A percentile compares a stretch with the other conserved stretches of the same genome.
phyloP scores from a whole-genome alignment of 2,888 invertebrate species.

The Julus scanicus region DNA sequence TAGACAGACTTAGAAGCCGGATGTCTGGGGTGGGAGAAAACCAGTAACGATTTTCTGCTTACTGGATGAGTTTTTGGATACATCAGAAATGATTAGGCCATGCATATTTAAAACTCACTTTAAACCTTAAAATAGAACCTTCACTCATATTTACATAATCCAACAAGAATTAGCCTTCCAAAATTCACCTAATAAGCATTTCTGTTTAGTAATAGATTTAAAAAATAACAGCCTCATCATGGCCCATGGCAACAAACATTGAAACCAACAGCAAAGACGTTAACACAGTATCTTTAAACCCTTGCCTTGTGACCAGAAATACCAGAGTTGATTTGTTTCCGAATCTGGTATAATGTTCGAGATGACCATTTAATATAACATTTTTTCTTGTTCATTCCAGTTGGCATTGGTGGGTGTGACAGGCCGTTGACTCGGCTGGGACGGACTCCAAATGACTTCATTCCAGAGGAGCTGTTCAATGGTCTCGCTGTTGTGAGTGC shows the following conservation, averaged over 20 bases:
- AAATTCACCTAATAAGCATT: too few relatives aligned
- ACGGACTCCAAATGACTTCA: background rate
- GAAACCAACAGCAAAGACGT: too few relatives aligned
- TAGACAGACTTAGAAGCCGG: background rate
- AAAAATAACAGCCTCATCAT: too few relatives aligned
- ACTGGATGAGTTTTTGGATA: background rate
- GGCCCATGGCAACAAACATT: too few relatives aligned
- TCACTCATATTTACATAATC: too few relatives aligned
- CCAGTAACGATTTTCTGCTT: background rate
- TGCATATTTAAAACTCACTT: background rate
- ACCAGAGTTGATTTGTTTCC: too few relatives aligned
- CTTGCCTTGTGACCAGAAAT: too few relatives aligned
- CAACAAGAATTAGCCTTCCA: too few relatives aligned
- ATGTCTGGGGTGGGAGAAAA: background rate
- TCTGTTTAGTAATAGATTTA: too few relatives aligned
- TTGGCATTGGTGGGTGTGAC: background rate
- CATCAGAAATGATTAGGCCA: background rate
- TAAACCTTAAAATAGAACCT: background rate
- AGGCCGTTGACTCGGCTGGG: slow-evolving; percentile 2
- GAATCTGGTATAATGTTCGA: too few relatives aligned
- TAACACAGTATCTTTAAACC: too few relatives aligned
- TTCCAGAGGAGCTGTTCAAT: background rate
- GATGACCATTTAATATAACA: background rate
- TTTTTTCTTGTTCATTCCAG: background rate
- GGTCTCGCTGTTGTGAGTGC: background rate